Base-by-base conservation (phyloP, 1,140 invertebrate species). In the Acromyrmex heyeri region DNA sequence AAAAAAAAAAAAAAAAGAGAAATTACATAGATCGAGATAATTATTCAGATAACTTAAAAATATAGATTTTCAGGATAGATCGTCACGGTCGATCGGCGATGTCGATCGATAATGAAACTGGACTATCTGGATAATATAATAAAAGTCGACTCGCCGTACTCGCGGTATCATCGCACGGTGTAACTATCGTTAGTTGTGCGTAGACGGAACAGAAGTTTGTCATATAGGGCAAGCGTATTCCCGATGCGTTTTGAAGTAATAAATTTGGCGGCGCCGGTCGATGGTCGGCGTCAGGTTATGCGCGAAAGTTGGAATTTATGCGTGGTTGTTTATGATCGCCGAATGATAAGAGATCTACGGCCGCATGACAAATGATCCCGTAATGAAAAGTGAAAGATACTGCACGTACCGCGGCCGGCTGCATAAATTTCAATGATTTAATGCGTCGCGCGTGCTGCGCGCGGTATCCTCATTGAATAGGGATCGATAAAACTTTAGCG, bases 311-410 rank as follows among this genome's bases (percentile, higher is more conserved):
- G 93, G 91, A 95, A 95, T 95, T 95, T 95, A 95, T 95, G 94
- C 93, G 90, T 92, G 93, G 95, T 95, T 95, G 95, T 95, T 95
- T 95, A 95, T 95, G 95, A 95, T 95, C 93, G 94, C 89, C 92
- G 90, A 95, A 93, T 95, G 95, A 95, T 95, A 95, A 95, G 95
- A 94, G 95, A 95, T 95, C 94, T 94, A 92, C 93, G 93, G 79
- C 92, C 92, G 92, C 93, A 95, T 95, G 95, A 95, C 95, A 95
- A 95, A 95, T 95, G 95, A 95, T 95, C 93, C 93, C 93, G 93
- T 95, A 95, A 95, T 95, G 95, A 95, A 95, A 95, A 95, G 95
- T 95, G 95, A 95, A 95, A 95, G 95, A 95, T 95, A 95, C 95
- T 93, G 94, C 94, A 92, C 93, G 91, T 64, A 85, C 64, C 81